Conservation (phyloP, 1,140 invertebrate genomes). For the Oreohelix idahoensis region DNA sequence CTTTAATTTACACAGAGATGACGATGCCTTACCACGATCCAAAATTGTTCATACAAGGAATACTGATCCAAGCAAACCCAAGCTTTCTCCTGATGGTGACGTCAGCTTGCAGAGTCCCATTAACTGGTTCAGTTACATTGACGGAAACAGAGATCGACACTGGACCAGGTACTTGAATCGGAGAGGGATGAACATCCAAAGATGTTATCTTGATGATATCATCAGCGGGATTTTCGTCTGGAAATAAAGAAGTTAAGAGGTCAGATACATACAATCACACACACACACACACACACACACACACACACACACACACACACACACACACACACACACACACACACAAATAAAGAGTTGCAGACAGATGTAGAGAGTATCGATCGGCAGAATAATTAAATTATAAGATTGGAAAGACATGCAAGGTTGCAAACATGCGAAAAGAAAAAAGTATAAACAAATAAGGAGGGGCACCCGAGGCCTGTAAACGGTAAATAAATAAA, state of each 20-base stretch:
- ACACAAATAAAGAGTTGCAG: no score
- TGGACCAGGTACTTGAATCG: not conserved
- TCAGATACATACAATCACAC: no score
- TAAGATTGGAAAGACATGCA: no score
- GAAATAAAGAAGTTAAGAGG: not conserved
- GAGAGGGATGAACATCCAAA: slow-evolving; percentile 63
- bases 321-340: slow-evolving; percentile 21
- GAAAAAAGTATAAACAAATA: no score
- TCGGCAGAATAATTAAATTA: no score
- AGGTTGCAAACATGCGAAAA: no score
- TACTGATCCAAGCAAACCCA: not conserved
- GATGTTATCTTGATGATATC: not conserved
- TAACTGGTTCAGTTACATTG: slow-evolving; percentile 24
- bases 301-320: slow-evolving; percentile 44
- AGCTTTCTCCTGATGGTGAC: not conserved
- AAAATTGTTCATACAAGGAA: not conserved
- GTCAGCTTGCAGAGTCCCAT: not conserved
- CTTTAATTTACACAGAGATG: no score
- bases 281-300: slow-evolving; percentile 26
- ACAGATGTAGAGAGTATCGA: no score
- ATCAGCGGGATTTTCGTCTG: not conserved
- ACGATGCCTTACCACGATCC: not conserved
- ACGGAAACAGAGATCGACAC: slow-evolving; percentile 70
- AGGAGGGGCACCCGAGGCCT: no score
- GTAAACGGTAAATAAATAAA: no score